Evolutionary conservation across 1,140 invertebrate genomes (phyloP).

Genomic region (Melitaea cinxia): DNA sequence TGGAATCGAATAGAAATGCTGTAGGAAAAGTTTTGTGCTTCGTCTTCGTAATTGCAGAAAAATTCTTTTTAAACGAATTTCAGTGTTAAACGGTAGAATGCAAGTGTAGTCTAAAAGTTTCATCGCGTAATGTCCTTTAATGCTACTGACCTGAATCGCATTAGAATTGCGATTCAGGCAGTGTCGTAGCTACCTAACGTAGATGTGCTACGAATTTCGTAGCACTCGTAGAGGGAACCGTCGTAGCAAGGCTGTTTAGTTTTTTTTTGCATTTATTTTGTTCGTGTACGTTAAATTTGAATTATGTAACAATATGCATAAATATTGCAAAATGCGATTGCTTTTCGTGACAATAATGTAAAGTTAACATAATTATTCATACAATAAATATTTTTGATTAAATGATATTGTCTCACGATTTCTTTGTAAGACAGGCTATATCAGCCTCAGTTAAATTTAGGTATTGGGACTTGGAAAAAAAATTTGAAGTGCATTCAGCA

Average conservation of each 20-base stretch:
- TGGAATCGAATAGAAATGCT: not conserved
- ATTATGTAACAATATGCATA: too few relatives aligned
- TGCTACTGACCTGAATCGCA: constrained; percentile 10
- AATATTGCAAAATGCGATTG: too few relatives aligned
- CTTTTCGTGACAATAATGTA: too few relatives aligned
- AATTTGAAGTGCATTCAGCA: too few relatives aligned
- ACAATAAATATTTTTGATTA: too few relatives aligned
- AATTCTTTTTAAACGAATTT: constrained; percentile 5
- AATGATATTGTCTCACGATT: too few relatives aligned
- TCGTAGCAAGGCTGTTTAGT: not conserved
- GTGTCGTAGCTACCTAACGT: not conserved
- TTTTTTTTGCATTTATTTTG: not conserved
- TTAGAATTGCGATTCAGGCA: constrained; percentile 4
- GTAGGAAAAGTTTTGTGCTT: not conserved
- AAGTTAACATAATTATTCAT: too few relatives aligned
- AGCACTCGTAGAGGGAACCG: not conserved
- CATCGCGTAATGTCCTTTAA: constrained; percentile 10
- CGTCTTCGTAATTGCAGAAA: not conserved
- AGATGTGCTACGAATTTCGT: constrained; percentile 5
- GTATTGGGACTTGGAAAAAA: too few relatives aligned
- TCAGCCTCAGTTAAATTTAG: too few relatives aligned
- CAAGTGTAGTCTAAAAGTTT: constrained; percentile 1
- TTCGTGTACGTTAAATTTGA: too few relatives aligned
- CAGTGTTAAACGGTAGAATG: constrained; percentile 6
- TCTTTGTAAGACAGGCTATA: too few relatives aligned